Conservation (phyloP, 2,797 vertebrate genomes). For the Ctenopoma multispine region DNA sequence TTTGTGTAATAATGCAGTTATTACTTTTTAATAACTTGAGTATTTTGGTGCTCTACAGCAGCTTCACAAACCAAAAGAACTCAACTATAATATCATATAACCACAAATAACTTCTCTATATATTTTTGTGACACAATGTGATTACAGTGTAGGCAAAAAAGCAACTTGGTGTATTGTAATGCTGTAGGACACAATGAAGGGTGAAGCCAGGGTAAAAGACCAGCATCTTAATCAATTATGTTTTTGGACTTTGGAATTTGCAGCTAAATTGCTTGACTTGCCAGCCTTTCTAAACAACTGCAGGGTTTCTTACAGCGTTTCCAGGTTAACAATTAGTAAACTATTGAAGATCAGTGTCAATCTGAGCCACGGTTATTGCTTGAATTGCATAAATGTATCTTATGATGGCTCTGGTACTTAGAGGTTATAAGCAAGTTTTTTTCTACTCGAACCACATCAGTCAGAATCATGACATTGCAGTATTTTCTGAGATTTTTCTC, state of each 20-base stretch:
- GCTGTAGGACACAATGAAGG: constrained; percentile 68
- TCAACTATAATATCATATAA: constrained; percentile 49
- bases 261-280: constrained; percentile 59
- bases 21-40: constrained; percentile 58
- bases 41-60: constrained; percentile 50
- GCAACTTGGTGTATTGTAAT: constrained; percentile 57
- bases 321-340: constrained; percentile 29
- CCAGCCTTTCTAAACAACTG: constrained; percentile 63
- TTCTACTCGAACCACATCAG: constrained; percentile 43
- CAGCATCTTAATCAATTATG: constrained; percentile 61
- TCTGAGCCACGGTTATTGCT: constrained; percentile 53
- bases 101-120: constrained; percentile 53
- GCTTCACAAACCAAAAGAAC: constrained; percentile 44
- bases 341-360: constrained; percentile 18
- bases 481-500: constrained; percentile 5
- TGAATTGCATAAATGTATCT: constrained; percentile 60
- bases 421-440: constrained; percentile 37
- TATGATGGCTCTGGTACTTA: constrained; percentile 53
- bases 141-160: constrained; percentile 71
- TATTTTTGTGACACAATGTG: constrained; percentile 73
- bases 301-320: constrained; percentile 65
- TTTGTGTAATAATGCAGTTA: constrained; percentile 67
- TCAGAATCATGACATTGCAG: constrained; percentile 22
- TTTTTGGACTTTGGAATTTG: constrained; percentile 40
- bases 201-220: constrained; percentile 77